Percentiles rank a stretch among this genome's conserved stretches.
Conservation (phyloP, 1,140 invertebrate species). For the Agrilus planipennis region DNA sequence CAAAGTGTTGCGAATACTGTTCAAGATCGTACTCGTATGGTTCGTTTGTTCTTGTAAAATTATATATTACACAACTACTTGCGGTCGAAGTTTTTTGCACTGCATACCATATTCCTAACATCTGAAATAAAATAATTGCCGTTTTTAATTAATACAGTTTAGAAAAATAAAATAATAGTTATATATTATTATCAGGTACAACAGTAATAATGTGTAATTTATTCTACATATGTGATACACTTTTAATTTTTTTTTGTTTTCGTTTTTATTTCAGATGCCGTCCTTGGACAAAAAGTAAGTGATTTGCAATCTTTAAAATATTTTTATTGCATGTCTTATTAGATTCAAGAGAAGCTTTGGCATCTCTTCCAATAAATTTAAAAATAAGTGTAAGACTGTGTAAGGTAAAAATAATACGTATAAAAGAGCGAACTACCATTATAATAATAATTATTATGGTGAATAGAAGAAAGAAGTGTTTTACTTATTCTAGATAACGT, state of each 20-base stretch:
- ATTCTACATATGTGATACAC: too few relatives aligned
- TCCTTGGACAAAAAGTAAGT: neutral
- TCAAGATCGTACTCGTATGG: conserved; percentile 55
- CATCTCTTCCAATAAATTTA: too few relatives aligned
- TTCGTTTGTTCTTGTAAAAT: conserved; percentile 57
- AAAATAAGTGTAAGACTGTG: too few relatives aligned
- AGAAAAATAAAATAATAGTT: neutral
- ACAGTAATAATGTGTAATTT: neutral
- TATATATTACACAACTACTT: conserved; percentile 66
- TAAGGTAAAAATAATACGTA: too few relatives aligned
- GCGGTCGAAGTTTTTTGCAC: conserved; percentile 73
- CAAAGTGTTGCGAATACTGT: conserved; percentile 62
- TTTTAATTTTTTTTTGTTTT: too few relatives aligned
- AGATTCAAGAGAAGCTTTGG: neutral
- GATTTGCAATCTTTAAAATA: neutral
- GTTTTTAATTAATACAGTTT: conserved; percentile 1
- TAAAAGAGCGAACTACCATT: too few relatives aligned
- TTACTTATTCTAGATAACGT: too few relatives aligned
- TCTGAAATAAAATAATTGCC: conserved; percentile 44
- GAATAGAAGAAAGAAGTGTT: too few relatives aligned
- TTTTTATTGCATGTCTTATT: neutral
- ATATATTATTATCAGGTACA: neutral
- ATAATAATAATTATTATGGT: too few relatives aligned
- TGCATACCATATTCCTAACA: conserved; percentile 70
- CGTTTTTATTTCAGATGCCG: too few relatives aligned